Evolutionary conservation across 1,140 invertebrate species (phyloP), one percentile per base, ranked within the genome.

Genomic region (Drosophila tsacasi): DNA sequence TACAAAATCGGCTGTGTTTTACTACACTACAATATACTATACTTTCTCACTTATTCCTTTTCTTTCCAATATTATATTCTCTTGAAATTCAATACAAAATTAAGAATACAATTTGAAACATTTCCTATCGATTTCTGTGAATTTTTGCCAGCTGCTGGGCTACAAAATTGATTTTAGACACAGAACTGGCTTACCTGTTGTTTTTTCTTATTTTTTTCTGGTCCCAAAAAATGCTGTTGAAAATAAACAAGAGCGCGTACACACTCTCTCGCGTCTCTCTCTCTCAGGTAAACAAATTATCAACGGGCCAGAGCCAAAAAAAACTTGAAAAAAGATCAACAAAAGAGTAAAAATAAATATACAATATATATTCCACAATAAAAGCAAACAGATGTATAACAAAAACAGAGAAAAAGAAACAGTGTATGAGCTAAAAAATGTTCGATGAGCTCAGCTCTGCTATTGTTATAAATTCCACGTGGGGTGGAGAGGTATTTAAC

Each of bases 221-320:
- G 50, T 54, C 30, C 32, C 40, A 71, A 79, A 81, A 47, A 65
- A 61, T 58, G 32, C 71, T 79, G 68, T 74, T 77, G 49, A 80
- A 87, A 83, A 87, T 67, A 79, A 87, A 71, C 50, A 86, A 65
- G 42, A 68, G 27, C 59, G 19, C 8, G 46, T 47, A 71, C 40
- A 62, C 25, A 47, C 44, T 65, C 49, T 63, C 64, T 32, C 23
- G 3, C 40, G 10, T 60, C 61, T 54, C 52, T 35, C 21, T 23
- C 80, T 59, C 69, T 39, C 64, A 81, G 81, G 85, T 89, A 89
- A 89, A 89, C 84, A 89, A 90, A 90, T 89, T 81, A 89, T 58
- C 73, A 30, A 39, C 30, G 46, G 44, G 27, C 42, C 44, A 46
- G 64, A 68, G 66, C 39, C 60, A 59, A 52, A 73, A 73, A 54